Evolutionary conservation across 2,113 vertebrate species (phyloP), one percentile per base, ranked within the genome.

Genomic region (Syngnathoides biaculeatus): DNA sequence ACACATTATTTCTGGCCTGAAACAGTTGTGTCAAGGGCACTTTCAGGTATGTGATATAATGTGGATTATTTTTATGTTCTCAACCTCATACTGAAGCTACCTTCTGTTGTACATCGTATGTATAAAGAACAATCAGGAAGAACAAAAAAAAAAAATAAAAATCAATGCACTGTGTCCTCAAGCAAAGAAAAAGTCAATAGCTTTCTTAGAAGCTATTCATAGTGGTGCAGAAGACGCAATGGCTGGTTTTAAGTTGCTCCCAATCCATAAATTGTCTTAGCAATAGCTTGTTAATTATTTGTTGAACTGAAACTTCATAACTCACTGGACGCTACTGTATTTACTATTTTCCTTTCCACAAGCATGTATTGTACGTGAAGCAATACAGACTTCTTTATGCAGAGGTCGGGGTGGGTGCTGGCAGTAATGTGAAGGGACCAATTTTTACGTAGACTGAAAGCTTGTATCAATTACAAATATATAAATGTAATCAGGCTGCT

Each of bases 131-230:
- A 87, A 80, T 84, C 78, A 52, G 50, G 86, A 84, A 87, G 64
- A 56, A 65, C 82, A 86, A 86, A 85, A 86, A 87, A 84, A 87
- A 62, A 56, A 65, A 83, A 86, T 85, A 85, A 86, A 87, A 85
- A 86, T 87, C 84, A 81, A 86, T 87, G 71, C 9, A 10, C 19
- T 10, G 47, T 82, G 73, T 86, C 86, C 89, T 83, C 70, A 73
- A 90, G 87, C 89, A 78, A 80, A 76, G 42, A 72, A 82, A 82
- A 88, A 87, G 80, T 85, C 87, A 82, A 85, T 84, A 85, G 53
- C 74, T 77, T 85, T 84, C 83, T 84, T 81, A 69, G 47, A 53
- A 74, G 78, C 84, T 87, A 86, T 78, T 79, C 83, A 84, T 87
- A 80, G 82, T 30, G 55, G 9, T 2, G 64, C 50, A 67, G 76